These are phyloP conservation scores for Callosobruchus maculatus DNA, from an alignment of 2,888 invertebrate species.

Conservation along the genomic window DNA sequence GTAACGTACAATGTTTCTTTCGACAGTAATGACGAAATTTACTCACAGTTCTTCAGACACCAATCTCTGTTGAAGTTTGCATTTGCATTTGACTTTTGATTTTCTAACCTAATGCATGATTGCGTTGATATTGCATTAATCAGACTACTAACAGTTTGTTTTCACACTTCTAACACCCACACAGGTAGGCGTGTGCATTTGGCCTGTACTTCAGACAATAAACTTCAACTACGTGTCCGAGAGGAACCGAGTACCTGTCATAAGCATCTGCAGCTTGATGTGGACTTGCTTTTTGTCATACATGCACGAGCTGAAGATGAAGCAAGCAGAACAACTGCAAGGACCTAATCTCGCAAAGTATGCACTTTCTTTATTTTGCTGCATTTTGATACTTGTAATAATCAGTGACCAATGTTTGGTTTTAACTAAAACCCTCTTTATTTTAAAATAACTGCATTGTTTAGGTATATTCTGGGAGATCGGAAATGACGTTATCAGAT, in stretches of 20 bases:
- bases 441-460: too few species aligned
- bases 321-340: neutral
- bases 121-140: neutral
- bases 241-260: conserved; percentile 61
- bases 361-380: neutral
- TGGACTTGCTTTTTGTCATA: conserved; percentile 67
- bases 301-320: conserved; percentile 53
- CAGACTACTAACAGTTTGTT: neutral
- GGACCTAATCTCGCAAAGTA: neutral
- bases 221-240: conserved; percentile 61
- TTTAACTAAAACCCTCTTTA: too few species aligned
- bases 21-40: too few species aligned
- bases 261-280: conserved; percentile 60
- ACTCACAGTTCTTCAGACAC: too few species aligned
- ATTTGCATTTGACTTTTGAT: neutral
- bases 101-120: neutral
- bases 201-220: conserved; percentile 64
- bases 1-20: too few species aligned
- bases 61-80: conserved; percentile 4
- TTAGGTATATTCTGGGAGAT: too few species aligned
- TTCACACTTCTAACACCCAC: neutral
- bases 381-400: too few species aligned
- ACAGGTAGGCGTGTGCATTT: conserved; percentile 59
- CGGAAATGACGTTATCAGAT: too few species aligned
- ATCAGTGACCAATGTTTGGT: too few species aligned